phyloP scores from a whole-genome alignment of 2,113 vertebrate genomes.

The Poeciliopsis turrubarensis region DNA sequence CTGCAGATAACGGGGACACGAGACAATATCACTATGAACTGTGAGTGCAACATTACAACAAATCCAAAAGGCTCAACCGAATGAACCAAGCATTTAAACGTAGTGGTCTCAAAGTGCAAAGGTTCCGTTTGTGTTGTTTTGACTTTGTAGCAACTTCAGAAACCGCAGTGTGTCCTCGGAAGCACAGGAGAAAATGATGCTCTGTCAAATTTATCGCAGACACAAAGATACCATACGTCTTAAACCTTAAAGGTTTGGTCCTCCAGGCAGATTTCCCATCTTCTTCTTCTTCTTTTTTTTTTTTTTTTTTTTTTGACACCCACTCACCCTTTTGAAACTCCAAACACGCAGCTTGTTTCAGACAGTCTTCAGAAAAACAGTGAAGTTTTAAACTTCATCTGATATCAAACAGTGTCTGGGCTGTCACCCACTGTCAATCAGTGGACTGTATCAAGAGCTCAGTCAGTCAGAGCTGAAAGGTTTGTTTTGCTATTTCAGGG shows the following conservation, averaged over 20 bases:
- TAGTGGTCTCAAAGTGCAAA: background rate
- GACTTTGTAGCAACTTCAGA: background rate
- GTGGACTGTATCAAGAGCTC: conserved; percentile 57
- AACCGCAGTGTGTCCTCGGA: background rate
- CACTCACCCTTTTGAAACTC: conserved; percentile 55
- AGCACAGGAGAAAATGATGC: background rate
- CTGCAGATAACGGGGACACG: background rate
- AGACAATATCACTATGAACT: background rate
- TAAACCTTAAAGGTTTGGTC: conserved; percentile 61
- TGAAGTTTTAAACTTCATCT: conserved; percentile 40
- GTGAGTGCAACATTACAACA: background rate
- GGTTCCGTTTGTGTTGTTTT: background rate
- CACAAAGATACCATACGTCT: conserved; percentile 40
- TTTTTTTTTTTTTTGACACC: conserved; percentile 21
- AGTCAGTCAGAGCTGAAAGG: conserved; percentile 45
- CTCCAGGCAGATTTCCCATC: conserved; percentile 38
- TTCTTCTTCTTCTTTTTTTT: too few relatives aligned
- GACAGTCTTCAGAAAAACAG: conserved; percentile 46
- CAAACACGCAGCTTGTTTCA: conserved; percentile 54
- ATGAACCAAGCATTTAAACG: background rate
- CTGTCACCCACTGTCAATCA: conserved; percentile 68
- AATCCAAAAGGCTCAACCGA: background rate
- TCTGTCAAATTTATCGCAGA: background rate
- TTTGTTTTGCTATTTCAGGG: conserved; percentile 58
- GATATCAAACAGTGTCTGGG: conserved; percentile 55